A percentile compares a stretch with the other conserved stretches of the same genome.
Evolutionary conservation across 2,797 vertebrate species (phyloP).

Genomic region (Heteromormyrus szaboi): DNA sequence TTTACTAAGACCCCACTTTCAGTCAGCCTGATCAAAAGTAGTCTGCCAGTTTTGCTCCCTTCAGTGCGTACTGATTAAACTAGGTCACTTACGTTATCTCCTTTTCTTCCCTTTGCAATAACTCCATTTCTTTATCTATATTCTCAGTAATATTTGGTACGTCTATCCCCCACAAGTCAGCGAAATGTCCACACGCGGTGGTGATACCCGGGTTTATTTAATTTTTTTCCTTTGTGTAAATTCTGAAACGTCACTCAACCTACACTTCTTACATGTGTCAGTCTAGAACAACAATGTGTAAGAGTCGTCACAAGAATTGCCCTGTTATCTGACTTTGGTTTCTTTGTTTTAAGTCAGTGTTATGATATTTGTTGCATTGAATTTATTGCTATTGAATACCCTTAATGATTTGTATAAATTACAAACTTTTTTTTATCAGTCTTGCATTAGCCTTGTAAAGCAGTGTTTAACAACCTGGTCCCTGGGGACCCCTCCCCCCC

Average conservation of each 20-base stretch:
- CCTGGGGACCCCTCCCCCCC: not conserved
- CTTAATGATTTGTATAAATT: not conserved
- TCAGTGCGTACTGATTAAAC: not conserved
- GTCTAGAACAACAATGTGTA: not conserved
- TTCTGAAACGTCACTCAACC: not conserved
- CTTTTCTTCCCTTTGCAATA: not conserved
- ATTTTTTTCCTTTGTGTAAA: not conserved
- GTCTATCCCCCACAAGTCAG: not conserved
- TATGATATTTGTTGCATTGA: not conserved
- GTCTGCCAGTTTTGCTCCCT: not conserved
- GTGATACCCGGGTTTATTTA: not conserved
- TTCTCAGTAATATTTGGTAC: not conserved
- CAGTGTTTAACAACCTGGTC: not conserved
- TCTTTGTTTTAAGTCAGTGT: not conserved
- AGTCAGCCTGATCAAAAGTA: slow-evolving; percentile 5
- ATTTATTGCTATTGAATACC: not conserved
- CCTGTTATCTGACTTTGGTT: not conserved
- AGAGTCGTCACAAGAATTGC: not conserved
- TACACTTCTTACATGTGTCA: not conserved
- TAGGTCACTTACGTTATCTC: not conserved
- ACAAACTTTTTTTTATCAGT: not conserved
- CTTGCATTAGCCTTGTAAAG: not conserved
- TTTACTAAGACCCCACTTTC: not conserved
- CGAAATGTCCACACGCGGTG: not conserved
- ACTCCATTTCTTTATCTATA: not conserved